Conservation (phyloP, 2,888 invertebrate species). For the Ennomos erosarius region DNA sequence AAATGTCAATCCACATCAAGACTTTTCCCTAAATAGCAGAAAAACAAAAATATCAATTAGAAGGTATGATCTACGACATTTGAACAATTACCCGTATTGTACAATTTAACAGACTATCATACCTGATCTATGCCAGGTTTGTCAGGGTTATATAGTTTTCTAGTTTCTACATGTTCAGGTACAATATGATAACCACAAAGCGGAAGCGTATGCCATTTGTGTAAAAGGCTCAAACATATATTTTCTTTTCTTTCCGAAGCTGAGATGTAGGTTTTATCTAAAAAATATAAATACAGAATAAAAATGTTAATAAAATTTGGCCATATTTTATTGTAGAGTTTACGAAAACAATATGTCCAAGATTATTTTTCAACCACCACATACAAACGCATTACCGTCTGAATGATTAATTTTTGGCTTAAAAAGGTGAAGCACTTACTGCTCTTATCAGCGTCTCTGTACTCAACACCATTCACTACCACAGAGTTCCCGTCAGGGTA, state of each 20-base stretch:
- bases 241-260: slow-evolving; percentile 87
- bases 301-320: neutral
- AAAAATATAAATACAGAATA: neutral
- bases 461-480: slow-evolving; percentile 66
- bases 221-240: slow-evolving; percentile 90
- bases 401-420: too few species aligned
- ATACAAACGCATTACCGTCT: too few species aligned
- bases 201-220: slow-evolving; percentile 91
- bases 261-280: slow-evolving; percentile 51
- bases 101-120: neutral
- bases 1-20: slow-evolving; percentile 96
- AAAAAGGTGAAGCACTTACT: slow-evolving; percentile 31
- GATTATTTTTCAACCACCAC: too few species aligned
- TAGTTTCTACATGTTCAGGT: slow-evolving; percentile 96
- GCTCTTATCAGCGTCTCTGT: slow-evolving; percentile 56
- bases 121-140: slow-evolving; percentile 86
- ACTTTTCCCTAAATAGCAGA: slow-evolving; percentile 89
- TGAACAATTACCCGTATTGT: too few species aligned
- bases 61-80: too few species aligned
- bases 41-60: neutral
- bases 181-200: slow-evolving; percentile 91
- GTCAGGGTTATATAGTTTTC: slow-evolving; percentile 90
- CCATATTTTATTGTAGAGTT: too few species aligned
- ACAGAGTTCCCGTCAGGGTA: slow-evolving; percentile 59
- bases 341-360: too few species aligned